Conservation (phyloP, 1,140 invertebrate species). For the Listronotus oregonensis region DNA sequence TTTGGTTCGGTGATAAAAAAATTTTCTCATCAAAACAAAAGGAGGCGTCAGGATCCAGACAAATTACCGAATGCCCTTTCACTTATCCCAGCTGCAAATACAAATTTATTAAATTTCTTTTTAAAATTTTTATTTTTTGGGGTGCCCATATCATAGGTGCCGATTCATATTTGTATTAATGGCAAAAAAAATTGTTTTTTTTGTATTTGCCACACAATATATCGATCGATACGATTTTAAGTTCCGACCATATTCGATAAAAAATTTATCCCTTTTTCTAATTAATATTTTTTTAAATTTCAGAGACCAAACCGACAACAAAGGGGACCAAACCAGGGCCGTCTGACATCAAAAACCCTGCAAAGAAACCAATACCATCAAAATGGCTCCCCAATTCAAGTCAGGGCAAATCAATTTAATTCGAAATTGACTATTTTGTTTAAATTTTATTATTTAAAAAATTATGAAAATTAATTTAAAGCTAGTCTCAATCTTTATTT, state of each 20-base stretch:
- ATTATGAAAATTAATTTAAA: slow-evolving; percentile 2
- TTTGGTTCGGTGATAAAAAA: slow-evolving; percentile 66
- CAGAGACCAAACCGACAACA: slow-evolving; percentile 60
- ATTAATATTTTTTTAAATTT: slow-evolving; percentile 6
- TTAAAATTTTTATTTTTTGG: too few relatives aligned
- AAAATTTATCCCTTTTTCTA: background rate
- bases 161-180: too few relatives aligned
- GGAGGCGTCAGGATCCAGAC: slow-evolving; percentile 46
- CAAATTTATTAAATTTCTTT: slow-evolving; percentile 8
- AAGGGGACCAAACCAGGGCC: slow-evolving; percentile 57
- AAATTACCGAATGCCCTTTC: slow-evolving; percentile 61
- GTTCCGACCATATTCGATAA: too few relatives aligned
- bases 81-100: slow-evolving; percentile 61
- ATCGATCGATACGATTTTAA: too few relatives aligned
- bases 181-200: too few relatives aligned
- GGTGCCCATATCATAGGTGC: too few relatives aligned
- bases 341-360: slow-evolving; percentile 58
- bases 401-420: slow-evolving; percentile 56
- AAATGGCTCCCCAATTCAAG: slow-evolving; percentile 66
- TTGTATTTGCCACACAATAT: too few relatives aligned
- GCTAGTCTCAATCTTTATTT: too few relatives aligned
- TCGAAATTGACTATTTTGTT: slow-evolving; percentile 35
- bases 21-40: slow-evolving; percentile 65
- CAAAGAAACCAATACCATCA: slow-evolving; percentile 64
- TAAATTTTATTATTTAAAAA: slow-evolving; percentile 13